phyloP scores from a whole-genome alignment of 2,888 invertebrate genomes.

The Melangyna quadrimaculata region DNA sequence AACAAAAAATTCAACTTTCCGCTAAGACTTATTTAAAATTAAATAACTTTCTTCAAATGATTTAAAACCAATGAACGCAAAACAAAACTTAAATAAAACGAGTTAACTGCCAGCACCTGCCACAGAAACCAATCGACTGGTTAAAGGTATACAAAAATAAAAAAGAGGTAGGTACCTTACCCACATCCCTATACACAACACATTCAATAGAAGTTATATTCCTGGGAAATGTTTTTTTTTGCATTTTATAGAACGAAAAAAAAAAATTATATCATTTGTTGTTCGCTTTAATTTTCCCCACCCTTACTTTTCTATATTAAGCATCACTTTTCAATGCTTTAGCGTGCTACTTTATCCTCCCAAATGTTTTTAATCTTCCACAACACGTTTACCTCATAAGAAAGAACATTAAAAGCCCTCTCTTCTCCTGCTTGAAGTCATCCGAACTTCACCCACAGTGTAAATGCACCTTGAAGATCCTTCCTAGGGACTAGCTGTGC shows the following conservation, averaged over 20 bases:
- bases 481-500: background rate
- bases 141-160: background rate
- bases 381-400: conserved; percentile 15
- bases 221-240: background rate
- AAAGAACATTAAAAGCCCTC: conserved; percentile 23
- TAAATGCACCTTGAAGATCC: conserved; percentile 24
- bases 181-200: background rate
- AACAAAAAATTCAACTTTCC: background rate
- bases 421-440: background rate
- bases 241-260: background rate
- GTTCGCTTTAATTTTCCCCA: background rate
- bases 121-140: background rate
- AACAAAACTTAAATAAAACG: background rate
- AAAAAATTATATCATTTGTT: background rate
- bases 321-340: background rate
- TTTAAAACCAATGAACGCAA: background rate
- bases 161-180: background rate
- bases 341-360: conserved; percentile 1
- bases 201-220: background rate
- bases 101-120: conserved; percentile 11
- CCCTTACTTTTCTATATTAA: background rate
- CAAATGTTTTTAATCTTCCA: conserved; percentile 41
- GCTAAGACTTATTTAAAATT: background rate
- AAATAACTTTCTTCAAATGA: background rate
- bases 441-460: background rate